These are phyloP conservation scores for Brachyhypopomus gauderio DNA, from an alignment of 2,113 vertebrate species.

Conservation along the genomic window DNA sequence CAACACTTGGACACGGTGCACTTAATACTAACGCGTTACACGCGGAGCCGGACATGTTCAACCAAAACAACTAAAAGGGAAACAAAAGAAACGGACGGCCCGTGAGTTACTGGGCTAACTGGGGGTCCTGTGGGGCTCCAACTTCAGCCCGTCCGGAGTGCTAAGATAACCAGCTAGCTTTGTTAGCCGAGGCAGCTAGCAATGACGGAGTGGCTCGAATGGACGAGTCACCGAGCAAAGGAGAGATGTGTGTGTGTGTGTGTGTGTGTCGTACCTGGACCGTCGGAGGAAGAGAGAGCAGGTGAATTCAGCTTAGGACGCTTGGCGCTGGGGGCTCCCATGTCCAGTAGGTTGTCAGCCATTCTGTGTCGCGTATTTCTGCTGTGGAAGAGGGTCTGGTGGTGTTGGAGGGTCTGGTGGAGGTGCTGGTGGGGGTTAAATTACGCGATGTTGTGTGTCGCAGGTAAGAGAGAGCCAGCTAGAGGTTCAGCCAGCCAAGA, in stretches of 20 bases:
- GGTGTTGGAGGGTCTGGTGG: too few relatives aligned
- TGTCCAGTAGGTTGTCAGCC: constrained; percentile 94
- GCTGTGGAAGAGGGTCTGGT: background rate
- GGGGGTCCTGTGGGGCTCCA: too few relatives aligned
- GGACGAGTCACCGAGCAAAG: background rate
- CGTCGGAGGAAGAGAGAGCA: constrained; percentile 86
- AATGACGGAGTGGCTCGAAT: background rate
- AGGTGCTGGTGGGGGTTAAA: too few relatives aligned
- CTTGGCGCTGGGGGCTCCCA: constrained; percentile 91
- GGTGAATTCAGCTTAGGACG: constrained; percentile 93
- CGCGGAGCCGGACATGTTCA: too few relatives aligned
- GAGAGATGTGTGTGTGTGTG: background rate
- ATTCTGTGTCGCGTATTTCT: constrained; percentile 67
- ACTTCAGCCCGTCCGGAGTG: background rate
- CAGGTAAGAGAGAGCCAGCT: background rate
- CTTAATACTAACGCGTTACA: too few relatives aligned
- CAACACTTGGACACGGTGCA: too few relatives aligned
- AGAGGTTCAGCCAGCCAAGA: too few relatives aligned
- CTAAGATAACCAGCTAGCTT: background rate
- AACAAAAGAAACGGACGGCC: too few relatives aligned
- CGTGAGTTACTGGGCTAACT: too few relatives aligned
- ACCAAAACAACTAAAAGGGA: too few relatives aligned
- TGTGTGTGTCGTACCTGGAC: constrained; percentile 81
- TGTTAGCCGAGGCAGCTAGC: background rate
- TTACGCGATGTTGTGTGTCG: background rate